phyloP scores from a whole-genome alignment of 2,113 vertebrate genomes.

The Paradisaea rubra region DNA sequence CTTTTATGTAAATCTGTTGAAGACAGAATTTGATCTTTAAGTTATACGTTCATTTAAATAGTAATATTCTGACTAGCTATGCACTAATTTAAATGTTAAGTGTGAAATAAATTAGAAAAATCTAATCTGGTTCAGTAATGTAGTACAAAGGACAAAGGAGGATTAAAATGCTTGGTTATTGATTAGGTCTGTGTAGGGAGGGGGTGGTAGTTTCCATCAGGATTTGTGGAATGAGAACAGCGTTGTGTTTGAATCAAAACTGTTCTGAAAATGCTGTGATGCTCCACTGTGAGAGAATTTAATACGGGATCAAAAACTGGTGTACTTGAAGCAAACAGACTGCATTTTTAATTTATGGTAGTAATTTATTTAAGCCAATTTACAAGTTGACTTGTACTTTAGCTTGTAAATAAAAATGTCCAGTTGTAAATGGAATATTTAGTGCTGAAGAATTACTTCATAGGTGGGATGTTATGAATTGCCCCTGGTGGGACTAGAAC shows the following conservation, averaged over 20 bases:
- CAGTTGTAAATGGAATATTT: not conserved
- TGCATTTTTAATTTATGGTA: not conserved
- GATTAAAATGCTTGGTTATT: conserved; percentile 3
- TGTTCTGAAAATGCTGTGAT: not conserved
- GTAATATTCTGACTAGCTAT: not conserved
- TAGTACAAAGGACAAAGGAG: not conserved
- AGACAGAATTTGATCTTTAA: conserved; percentile 37
- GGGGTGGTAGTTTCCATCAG: not conserved
- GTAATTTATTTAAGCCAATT: not conserved
- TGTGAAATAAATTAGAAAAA: conserved; percentile 33
- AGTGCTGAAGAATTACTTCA: not conserved
- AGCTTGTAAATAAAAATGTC: not conserved
- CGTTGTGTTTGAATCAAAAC: not conserved
- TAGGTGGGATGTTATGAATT: not conserved
- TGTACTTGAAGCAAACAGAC: not conserved
- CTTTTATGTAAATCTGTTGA: conserved; percentile 38
- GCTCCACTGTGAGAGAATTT: not conserved
- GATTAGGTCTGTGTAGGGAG: not conserved
- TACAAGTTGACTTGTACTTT: not conserved
- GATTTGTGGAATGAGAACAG: not conserved
- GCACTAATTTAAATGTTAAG: conserved; percentile 16
- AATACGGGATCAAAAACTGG: not conserved
- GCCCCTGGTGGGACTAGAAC: not conserved
- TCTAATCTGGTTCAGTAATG: not conserved
- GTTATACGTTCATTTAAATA: conserved; percentile 27